Evolutionary conservation across 2,113 vertebrate genomes (phyloP).

Genomic region (Cebidichthys violaceus): DNA sequence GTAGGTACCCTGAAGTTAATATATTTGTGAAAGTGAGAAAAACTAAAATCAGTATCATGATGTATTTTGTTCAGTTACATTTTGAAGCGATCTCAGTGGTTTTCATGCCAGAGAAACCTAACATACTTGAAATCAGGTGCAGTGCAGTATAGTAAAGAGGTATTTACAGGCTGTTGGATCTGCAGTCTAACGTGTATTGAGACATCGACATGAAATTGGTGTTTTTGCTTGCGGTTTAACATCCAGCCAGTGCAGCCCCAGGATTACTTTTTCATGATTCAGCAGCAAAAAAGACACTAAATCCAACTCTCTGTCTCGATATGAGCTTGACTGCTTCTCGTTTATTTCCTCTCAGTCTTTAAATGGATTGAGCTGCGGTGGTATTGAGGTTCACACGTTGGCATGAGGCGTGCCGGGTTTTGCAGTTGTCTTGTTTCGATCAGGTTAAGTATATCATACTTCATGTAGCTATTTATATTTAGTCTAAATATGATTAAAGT

Average conservation of each 20-base stretch:
- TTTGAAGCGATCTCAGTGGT: constrained; percentile 82
- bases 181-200: constrained; percentile 24
- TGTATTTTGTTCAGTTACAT: constrained; percentile 87
- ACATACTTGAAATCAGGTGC: constrained; percentile 99
- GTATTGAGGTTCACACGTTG: constrained; percentile 89
- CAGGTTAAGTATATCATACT: constrained; percentile 56
- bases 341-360: constrained; percentile 52
- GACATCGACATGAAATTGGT: constrained; percentile 17
- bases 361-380: constrained; percentile 81
- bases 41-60: constrained; percentile 56
- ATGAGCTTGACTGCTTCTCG: constrained; percentile 58
- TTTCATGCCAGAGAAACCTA: constrained; percentile 91
- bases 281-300: constrained; percentile 19
- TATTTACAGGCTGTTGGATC: constrained; percentile 83
- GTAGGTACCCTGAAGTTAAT: constrained; percentile 77
- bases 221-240: constrained; percentile 31
- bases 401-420: constrained; percentile 89
- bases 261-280: neutral
- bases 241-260: neutral
- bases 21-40: constrained; percentile 85
- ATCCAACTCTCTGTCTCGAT: constrained; percentile 17
- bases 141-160: constrained; percentile 89
- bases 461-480: constrained; percentile 74
- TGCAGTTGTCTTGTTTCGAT: constrained; percentile 76
- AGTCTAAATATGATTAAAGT: constrained; percentile 82